phyloP scores from a whole-genome alignment of 2,113 vertebrate genomes.

The Girardinichthys multiradiatus region DNA sequence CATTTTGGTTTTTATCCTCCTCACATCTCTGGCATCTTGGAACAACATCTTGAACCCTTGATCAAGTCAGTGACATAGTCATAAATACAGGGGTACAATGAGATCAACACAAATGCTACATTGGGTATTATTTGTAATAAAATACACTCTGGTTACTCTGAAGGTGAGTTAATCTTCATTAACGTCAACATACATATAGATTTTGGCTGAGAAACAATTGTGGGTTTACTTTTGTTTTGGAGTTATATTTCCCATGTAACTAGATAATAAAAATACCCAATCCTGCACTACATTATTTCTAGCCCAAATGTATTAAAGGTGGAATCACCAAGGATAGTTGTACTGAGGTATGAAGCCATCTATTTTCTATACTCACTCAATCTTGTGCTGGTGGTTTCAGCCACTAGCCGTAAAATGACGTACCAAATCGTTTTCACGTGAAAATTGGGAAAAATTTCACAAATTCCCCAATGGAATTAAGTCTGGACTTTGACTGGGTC shows the following conservation, averaged over 20 bases:
- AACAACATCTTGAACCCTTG: conserved; percentile 84
- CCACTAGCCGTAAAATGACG: too few species aligned
- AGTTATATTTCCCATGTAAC: neutral
- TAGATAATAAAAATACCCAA: neutral
- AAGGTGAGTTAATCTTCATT: neutral
- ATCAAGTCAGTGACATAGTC: conserved; percentile 5
- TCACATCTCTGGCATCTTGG: conserved; percentile 83
- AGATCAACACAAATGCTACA: neutral
- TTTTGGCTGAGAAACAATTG: neutral
- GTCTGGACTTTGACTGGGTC: too few species aligned
- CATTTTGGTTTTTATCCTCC: conserved; percentile 82
- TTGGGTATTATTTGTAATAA: neutral
- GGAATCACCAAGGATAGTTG: neutral
- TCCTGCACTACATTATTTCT: neutral
- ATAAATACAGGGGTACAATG: neutral
- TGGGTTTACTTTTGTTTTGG: neutral
- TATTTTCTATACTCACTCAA: too few species aligned
- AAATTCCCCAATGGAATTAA: too few species aligned
- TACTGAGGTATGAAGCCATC: neutral
- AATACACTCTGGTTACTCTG: neutral
- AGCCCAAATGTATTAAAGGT: neutral
- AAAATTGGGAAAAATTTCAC: too few species aligned
- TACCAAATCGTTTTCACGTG: too few species aligned
- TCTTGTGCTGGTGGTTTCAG: neutral
- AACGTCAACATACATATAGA: neutral